Percentiles rank a stretch among this genome's conserved stretches.
Evolutionary conservation across 2,888 invertebrate genomes (phyloP).

Genomic region (Volucella inanis): DNA sequence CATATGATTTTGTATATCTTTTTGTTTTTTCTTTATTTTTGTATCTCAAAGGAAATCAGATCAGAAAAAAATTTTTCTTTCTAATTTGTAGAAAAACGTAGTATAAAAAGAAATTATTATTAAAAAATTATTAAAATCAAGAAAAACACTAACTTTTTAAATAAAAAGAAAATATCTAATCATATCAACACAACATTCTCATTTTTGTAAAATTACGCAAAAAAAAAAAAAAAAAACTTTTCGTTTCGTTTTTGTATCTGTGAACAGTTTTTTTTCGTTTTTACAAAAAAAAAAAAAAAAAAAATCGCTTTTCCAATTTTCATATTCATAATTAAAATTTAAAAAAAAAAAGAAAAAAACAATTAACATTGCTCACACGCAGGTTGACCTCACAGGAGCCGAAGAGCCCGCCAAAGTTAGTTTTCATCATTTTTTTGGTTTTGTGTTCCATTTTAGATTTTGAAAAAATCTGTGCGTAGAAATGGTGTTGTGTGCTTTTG

Average conservation of each 20-base stretch:
- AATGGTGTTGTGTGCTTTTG: slow-evolving; percentile 12
- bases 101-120: slow-evolving; percentile 27
- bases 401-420: slow-evolving; percentile 83
- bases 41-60: slow-evolving; percentile 25
- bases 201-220: slow-evolving; percentile 49
- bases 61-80: slow-evolving; percentile 35
- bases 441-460: slow-evolving; percentile 41
- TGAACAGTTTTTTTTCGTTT: slow-evolving; percentile 40
- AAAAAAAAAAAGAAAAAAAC: background rate
- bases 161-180: background rate
- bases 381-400: slow-evolving; percentile 83
- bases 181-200: slow-evolving; percentile 42
- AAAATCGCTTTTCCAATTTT: slow-evolving; percentile 74
- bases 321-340: slow-evolving; percentile 64
- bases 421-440: slow-evolving; percentile 74
- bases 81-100: slow-evolving; percentile 72
- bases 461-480: background rate
- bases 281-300: slow-evolving; percentile 10
- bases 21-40: slow-evolving; percentile 31
- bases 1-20: slow-evolving; percentile 9
- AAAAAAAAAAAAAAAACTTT: slow-evolving; percentile 31
- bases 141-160: slow-evolving; percentile 18
- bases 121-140: slow-evolving; percentile 30
- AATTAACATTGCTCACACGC: slow-evolving; percentile 72
- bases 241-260: slow-evolving; percentile 32